These are phyloP conservation scores for Papilio glaucus DNA, from an alignment of 1,140 invertebrate species.

Conservation along the genomic window DNA sequence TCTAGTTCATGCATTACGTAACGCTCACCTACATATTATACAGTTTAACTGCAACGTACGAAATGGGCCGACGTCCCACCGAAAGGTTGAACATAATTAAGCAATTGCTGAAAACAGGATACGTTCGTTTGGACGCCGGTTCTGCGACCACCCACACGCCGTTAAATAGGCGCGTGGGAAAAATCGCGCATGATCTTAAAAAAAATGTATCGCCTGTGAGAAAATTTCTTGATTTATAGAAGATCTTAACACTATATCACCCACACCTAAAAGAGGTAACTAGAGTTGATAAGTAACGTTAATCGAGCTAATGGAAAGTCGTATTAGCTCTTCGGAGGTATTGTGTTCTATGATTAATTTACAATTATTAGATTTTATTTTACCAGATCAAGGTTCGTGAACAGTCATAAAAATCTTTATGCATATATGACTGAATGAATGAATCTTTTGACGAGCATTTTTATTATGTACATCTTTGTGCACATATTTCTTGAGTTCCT, in stretches of 20 bases:
- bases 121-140: constrained; percentile 46
- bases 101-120: constrained; percentile 59
- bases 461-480: no score
- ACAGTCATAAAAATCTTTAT: no score
- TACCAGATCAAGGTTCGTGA: no score
- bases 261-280: no score
- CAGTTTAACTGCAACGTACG: not conserved
- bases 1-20: not conserved
- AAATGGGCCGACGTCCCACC: constrained; percentile 40
- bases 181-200: not conserved
- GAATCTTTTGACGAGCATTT: no score
- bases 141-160: constrained; percentile 43
- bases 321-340: no score
- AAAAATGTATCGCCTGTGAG: not conserved
- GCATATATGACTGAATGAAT: no score
- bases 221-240: not conserved
- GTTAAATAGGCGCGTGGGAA: constrained; percentile 26
- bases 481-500: no score
- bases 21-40: not conserved
- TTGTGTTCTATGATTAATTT: no score
- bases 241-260: not conserved
- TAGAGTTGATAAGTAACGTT: no score
- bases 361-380: no score
- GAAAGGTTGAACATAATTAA: constrained; percentile 50
- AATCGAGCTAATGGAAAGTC: no score